phyloP scores from a whole-genome alignment of 2,113 vertebrate genomes.

The Bufo gargarizans region DNA sequence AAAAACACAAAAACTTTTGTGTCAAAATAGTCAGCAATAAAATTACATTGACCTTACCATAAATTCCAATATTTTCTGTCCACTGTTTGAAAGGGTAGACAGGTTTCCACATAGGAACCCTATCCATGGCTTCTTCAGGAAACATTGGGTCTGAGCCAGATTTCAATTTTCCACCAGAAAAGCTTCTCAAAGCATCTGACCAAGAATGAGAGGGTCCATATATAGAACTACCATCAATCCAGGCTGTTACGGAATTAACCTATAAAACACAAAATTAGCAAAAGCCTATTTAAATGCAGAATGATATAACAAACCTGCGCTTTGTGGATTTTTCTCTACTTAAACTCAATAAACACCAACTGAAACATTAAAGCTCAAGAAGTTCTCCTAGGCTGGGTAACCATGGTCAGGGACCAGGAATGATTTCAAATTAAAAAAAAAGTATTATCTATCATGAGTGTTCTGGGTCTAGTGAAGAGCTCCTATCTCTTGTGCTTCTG shows the following conservation, averaged over 20 bases:
- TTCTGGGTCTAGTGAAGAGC: too few relatives aligned
- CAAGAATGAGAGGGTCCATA: slow-evolving; percentile 78
- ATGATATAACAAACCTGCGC: neutral
- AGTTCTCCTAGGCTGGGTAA: too few relatives aligned
- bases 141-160: slow-evolving; percentile 69
- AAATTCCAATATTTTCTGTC: slow-evolving; percentile 61
- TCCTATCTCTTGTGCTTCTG: too few relatives aligned
- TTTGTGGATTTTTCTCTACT: too few relatives aligned
- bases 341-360: too few relatives aligned
- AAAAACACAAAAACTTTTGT: neutral
- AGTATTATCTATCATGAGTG: too few relatives aligned
- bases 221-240: slow-evolving; percentile 84
- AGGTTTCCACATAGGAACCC: slow-evolving; percentile 75
- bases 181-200: slow-evolving; percentile 76
- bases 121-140: slow-evolving; percentile 64
- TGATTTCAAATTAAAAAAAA: too few relatives aligned
- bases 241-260: slow-evolving; percentile 78
- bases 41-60: slow-evolving; percentile 59
- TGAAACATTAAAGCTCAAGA: too few relatives aligned
- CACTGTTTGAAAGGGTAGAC: slow-evolving; percentile 71
- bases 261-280: slow-evolving; percentile 55
- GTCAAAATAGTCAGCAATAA: neutral
- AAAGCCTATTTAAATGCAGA: neutral
- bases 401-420: too few relatives aligned
- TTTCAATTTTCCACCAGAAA: slow-evolving; percentile 71